Base-by-base conservation (phyloP, 2,888 invertebrate genomes). In the Andrena haemorrhoa region DNA sequence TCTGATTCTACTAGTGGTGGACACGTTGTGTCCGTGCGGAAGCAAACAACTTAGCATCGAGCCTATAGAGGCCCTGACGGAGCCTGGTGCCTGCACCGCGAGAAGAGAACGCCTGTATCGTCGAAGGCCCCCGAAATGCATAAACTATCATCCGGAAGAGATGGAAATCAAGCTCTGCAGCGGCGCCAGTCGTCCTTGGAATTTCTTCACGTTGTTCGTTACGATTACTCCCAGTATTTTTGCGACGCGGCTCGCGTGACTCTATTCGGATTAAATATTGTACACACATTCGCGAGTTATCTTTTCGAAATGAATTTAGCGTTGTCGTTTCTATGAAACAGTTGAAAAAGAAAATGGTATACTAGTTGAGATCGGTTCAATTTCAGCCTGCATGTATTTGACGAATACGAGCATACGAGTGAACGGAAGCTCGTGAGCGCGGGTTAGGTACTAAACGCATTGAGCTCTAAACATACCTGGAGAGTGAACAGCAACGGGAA, bases 101-200 rank as follows among this genome's bases (percentile, higher is more conserved):
- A 90, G 94, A 72, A 91, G 93, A 91, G 96, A 96, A 93, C 95
- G 96, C 86, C 95, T 97, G 89, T 97, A 96, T 91, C 96, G 97
- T 79, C 96, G 96, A 82, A 95, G 97, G 86, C 97, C 96, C 69
- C 95, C 96, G 91, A 97, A 97, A 93, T 98, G 98, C 94, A 97
- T 97, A 93, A 98, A 97, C 88, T 98, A 98, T 94, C 98, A 98
- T 94, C 98, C 98, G 5, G 97, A 98, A 95, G 97, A 94, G 86
- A 92, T 94, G 91, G 94, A 94, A 84, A 94, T 94, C 77, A 94
- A 94, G 84, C 91, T 91, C 68, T 94, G 94, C 86, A 94, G 94
- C 60, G 85, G 76, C 35, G 83, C 85, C 2, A 65, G n/a, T 60
- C 75, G 78, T 29, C 74, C 66, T 35, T 79, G 71, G 23, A 63